phyloP scores from a whole-genome alignment of 2,797 vertebrate genomes.

The Macropus fuliginosus region DNA sequence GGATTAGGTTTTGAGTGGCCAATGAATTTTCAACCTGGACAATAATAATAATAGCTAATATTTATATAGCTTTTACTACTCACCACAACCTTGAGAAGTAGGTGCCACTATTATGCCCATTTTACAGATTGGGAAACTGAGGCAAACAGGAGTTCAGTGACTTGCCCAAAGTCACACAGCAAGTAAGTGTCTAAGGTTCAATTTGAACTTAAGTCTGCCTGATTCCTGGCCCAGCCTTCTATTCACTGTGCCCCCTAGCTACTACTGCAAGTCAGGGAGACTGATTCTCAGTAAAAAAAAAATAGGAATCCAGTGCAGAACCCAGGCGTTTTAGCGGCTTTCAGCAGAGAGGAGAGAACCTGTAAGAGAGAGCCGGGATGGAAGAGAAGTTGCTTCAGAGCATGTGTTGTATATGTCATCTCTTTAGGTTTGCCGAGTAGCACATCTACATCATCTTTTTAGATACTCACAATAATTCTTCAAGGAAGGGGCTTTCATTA shows the following conservation, averaged over 20 bases:
- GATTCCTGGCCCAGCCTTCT: too few species aligned
- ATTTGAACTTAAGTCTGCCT: not conserved
- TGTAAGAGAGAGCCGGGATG: not conserved
- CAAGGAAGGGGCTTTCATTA: not conserved
- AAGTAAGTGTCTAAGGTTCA: not conserved
- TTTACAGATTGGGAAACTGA: not conserved
- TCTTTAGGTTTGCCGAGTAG: not conserved
- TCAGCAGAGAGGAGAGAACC: not conserved
- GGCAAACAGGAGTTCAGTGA: not conserved
- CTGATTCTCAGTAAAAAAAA: not conserved
- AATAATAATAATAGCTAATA: not conserved
- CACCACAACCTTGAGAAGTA: not conserved
- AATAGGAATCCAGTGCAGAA: not conserved
- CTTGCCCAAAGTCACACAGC: not conserved
- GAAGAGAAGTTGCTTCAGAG: not conserved
- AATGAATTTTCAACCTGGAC: not conserved
- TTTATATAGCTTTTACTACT: not conserved
- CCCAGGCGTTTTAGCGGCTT: not conserved
- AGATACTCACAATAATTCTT: not conserved
- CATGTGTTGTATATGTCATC: not conserved
- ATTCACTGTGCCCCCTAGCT: too few species aligned
- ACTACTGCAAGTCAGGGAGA: not conserved
- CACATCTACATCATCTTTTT: not conserved
- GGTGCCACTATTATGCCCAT: not conserved
- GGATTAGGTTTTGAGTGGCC: not conserved